Conservation (phyloP, 2,113 vertebrate species). For the Pitta sordida region DNA sequence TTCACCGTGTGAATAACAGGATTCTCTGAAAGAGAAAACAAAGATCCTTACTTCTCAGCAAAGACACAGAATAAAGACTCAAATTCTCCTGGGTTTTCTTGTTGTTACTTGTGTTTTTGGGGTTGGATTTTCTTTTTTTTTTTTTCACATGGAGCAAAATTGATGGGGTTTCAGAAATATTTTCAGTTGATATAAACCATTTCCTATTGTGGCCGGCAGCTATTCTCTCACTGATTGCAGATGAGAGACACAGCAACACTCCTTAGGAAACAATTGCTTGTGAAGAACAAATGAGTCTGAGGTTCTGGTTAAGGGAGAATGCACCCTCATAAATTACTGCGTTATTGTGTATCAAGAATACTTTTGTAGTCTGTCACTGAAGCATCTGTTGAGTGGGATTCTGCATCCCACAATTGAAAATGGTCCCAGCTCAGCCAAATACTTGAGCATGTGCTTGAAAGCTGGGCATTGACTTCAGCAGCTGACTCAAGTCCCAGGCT, state of each 20-base stretch:
- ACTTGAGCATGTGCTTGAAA: background rate
- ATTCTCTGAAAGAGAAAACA: slow-evolving; percentile 25
- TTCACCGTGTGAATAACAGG: slow-evolving; percentile 25
- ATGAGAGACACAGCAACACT: background rate
- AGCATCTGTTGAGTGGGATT: background rate
- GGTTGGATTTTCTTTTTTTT: background rate
- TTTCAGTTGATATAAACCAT: background rate
- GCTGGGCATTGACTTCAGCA: background rate
- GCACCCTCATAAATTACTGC: background rate
- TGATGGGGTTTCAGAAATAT: slow-evolving; percentile 13
- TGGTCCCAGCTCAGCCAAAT: background rate
- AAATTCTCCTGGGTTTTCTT: slow-evolving; percentile 5
- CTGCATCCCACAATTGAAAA: slow-evolving; percentile 14
- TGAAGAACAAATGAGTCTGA: slow-evolving; percentile 7
- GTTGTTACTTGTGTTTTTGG: background rate
- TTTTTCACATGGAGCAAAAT: background rate
- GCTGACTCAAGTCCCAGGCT: background rate
- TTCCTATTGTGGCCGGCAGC: background rate
- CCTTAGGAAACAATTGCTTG: background rate
- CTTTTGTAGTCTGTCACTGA: slow-evolving; percentile 17
- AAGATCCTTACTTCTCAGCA: slow-evolving; percentile 4
- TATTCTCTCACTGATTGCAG: background rate
- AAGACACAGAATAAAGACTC: background rate
- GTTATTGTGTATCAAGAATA: slow-evolving; percentile 2
- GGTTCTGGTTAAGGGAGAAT: background rate